phyloP scores from a whole-genome alignment of 1,140 invertebrate species.

The Microplitis mediator region DNA sequence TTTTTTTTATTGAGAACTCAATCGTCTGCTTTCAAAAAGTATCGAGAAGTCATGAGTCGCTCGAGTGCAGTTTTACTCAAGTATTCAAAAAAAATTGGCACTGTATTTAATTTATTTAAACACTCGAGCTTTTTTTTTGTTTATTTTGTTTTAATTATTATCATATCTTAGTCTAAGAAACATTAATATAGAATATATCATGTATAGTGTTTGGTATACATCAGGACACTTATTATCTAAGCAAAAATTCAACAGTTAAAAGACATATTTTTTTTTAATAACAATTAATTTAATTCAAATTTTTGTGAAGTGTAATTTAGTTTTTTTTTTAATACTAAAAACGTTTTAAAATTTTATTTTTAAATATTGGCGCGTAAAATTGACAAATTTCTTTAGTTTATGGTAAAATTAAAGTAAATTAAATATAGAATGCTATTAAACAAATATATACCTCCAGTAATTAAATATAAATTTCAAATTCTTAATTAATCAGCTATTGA shows the following conservation, averaged over 20 bases:
- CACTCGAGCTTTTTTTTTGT: slow-evolving; percentile 21
- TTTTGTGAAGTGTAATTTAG: slow-evolving; percentile 3
- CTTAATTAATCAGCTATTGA: too few species aligned
- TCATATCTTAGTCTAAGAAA: slow-evolving; percentile 43
- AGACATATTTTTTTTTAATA: slow-evolving; percentile 40
- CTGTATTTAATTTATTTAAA: slow-evolving; percentile 9
- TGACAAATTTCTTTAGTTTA: too few species aligned
- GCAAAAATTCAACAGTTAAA: slow-evolving; percentile 61
- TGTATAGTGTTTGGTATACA: slow-evolving; percentile 55
- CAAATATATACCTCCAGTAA: too few species aligned
- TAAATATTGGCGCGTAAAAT: too few species aligned
- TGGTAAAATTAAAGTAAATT: too few species aligned
- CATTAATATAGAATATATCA: slow-evolving; percentile 59
- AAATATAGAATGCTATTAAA: too few species aligned
- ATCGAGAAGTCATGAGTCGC: slow-evolving; percentile 6
- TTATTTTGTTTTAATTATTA: slow-evolving; percentile 15
- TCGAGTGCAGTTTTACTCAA: slow-evolving; percentile 17
- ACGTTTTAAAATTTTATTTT: too few species aligned
- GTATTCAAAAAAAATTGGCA: slow-evolving; percentile 15
- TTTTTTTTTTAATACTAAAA: not conserved
- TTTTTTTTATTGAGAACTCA: not conserved
- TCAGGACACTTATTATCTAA: slow-evolving; percentile 59
- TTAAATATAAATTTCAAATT: too few species aligned
- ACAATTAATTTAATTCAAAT: slow-evolving; percentile 24
- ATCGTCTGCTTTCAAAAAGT: too few species aligned